Percentiles rank a stretch among this genome's conserved stretches.
phyloP scores from a whole-genome alignment of 2,888 invertebrate genomes.

The Leucophenga montana region DNA sequence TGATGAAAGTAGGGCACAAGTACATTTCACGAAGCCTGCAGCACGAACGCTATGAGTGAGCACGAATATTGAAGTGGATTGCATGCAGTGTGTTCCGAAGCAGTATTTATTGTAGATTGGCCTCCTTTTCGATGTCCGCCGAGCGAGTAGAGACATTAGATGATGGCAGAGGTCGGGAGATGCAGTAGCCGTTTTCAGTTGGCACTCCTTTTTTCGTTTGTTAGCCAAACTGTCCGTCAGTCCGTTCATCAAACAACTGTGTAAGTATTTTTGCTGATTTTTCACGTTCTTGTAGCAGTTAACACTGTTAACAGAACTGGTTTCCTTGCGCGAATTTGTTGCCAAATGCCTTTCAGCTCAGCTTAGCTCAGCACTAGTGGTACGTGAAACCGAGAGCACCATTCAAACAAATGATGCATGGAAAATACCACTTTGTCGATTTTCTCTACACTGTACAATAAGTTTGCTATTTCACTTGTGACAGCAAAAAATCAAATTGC shows the following conservation, averaged over 20 bases:
- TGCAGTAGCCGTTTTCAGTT: conserved; percentile 35
- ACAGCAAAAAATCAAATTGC: background rate
- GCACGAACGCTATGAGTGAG: background rate
- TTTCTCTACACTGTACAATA: too few relatives aligned
- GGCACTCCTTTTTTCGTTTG: conserved; percentile 47
- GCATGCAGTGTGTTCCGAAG: background rate
- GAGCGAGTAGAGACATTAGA: background rate
- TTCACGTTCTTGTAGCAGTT: conserved; percentile 25
- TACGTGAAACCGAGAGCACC: too few relatives aligned
- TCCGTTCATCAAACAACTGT: background rate
- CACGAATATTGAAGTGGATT: too few relatives aligned
- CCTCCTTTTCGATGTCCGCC: background rate
- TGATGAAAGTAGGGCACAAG: conserved; percentile 56
- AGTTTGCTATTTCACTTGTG: background rate
- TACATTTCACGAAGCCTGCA: conserved; percentile 41
- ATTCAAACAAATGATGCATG: too few relatives aligned
- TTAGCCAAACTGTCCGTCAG: background rate
- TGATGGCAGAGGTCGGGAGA: too few relatives aligned
- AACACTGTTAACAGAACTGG: conserved; percentile 17
- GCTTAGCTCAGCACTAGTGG: background rate
- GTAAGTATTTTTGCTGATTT: conserved; percentile 12
- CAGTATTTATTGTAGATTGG: conserved; percentile 20
- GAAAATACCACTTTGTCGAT: too few relatives aligned
- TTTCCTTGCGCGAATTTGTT: conserved; percentile 19
- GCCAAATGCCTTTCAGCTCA: background rate